Percentiles rank a stretch among this genome's conserved stretches.
Conservation (phyloP, 2,113 vertebrate species). For the Nannospalax galili region DNA sequence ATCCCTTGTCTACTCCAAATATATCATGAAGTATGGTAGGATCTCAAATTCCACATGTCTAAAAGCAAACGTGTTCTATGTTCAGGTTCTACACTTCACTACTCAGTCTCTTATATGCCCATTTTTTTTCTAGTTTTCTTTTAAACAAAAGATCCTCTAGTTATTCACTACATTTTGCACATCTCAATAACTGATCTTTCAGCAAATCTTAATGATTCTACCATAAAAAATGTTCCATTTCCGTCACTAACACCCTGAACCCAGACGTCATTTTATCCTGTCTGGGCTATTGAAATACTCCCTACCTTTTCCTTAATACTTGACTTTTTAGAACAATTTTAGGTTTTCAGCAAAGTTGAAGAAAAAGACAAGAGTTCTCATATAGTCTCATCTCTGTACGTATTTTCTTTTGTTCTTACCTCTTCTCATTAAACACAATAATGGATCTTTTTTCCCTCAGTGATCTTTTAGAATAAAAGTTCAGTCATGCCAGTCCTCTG, state of each 20-base stretch:
- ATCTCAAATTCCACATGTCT: neutral
- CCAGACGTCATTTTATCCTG: neutral
- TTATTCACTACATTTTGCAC: neutral
- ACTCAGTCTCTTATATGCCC: neutral
- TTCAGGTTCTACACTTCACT: neutral
- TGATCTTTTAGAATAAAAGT: constrained; percentile 50
- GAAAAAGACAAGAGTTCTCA: neutral
- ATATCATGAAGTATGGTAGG: neutral
- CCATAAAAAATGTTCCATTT: neutral
- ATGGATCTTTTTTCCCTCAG: neutral
- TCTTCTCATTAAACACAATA: neutral
- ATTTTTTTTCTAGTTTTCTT: neutral
- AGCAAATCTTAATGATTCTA: neutral
- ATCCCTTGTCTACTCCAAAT: neutral
- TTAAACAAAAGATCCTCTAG: neutral
- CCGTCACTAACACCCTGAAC: neutral
- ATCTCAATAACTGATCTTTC: neutral
- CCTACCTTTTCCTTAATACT: neutral
- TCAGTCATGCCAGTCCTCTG: neutral
- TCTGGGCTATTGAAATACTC: neutral
- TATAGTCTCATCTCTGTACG: neutral
- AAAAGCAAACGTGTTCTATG: neutral
- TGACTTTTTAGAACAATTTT: constrained; percentile 5
- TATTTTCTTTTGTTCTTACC: neutral
- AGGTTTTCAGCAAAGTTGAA: neutral